These are phyloP conservation scores for Gallinago nigripennis DNA, from an alignment of 2,797 vertebrate genomes.

Conservation along the genomic window DNA sequence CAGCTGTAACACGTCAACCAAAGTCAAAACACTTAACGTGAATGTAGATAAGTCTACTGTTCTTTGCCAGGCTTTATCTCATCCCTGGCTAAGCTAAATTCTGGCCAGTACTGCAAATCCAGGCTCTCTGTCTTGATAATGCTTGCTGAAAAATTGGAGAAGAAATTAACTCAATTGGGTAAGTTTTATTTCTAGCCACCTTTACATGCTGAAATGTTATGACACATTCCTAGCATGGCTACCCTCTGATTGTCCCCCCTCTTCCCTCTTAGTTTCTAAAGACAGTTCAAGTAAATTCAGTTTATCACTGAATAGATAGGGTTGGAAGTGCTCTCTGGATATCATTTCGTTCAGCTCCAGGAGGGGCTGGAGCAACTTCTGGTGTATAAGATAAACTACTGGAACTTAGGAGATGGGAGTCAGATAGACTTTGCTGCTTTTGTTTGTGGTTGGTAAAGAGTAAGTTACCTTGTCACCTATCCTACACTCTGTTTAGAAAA, in stretches of 20 bases:
- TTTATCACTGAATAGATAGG: not conserved
- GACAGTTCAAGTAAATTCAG: not conserved
- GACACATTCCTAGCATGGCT: not conserved
- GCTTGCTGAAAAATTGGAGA: not conserved
- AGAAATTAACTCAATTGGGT: not conserved
- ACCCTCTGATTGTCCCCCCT: accelerated
- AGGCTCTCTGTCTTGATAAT: not conserved
- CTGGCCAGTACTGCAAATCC: not conserved
- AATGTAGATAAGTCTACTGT: not conserved
- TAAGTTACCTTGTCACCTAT: not conserved
- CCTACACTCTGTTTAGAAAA: not conserved
- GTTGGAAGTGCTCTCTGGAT: not conserved
- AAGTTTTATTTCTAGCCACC: not conserved
- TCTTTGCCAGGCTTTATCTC: not conserved
- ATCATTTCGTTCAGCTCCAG: not conserved
- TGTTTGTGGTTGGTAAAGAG: not conserved
- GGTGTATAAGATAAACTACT: not conserved
- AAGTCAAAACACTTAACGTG: not conserved
- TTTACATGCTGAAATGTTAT: not conserved
- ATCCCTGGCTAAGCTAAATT: not conserved
- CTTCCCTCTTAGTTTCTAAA: not conserved
- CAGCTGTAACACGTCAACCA: not conserved
- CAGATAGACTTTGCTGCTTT: not conserved
- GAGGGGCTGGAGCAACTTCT: not conserved
- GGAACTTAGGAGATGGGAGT: not conserved